These are phyloP conservation scores for Aporophyla nigra DNA, from an alignment of 2,888 invertebrate species.

Conservation along the genomic window DNA sequence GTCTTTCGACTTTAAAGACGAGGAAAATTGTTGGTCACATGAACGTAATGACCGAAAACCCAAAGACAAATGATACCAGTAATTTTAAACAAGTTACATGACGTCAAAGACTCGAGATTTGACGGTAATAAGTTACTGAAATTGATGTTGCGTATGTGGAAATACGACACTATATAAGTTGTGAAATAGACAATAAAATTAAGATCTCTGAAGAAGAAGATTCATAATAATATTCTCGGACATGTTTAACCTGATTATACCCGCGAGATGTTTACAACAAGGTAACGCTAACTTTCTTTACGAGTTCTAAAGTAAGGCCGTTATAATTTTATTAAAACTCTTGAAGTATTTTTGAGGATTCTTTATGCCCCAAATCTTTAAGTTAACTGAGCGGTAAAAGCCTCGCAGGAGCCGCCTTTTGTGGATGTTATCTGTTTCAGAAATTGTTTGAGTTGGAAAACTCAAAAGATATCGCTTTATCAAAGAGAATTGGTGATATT, in stretches of 20 bases:
- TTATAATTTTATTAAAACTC: conserved; percentile 60
- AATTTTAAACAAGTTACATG: conserved; percentile 47
- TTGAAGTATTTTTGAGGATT: conserved; percentile 60
- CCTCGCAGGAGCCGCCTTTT: conserved; percentile 43
- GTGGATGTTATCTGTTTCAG: conserved; percentile 58
- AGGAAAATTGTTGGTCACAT: conserved; percentile 55
- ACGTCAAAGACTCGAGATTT: conserved; percentile 55
- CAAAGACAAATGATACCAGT: conserved; percentile 35
- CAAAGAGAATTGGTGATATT: conserved; percentile 59
- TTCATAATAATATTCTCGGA: conserved; percentile 25
- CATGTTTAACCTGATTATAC: conserved; percentile 24
- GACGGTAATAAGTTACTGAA: conserved; percentile 55
- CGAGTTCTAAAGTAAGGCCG: conserved; percentile 45
- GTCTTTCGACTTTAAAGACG: conserved; percentile 60
- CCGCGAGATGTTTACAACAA: conserved; percentile 40
- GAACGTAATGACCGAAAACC: conserved; percentile 21
- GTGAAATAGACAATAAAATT: conserved; percentile 6
- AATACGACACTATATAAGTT: conserved; percentile 10
- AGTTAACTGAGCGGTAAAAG: conserved; percentile 59
- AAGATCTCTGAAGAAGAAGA: not conserved
- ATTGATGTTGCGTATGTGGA: conserved; percentile 25
- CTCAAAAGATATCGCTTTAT: conserved; percentile 52
- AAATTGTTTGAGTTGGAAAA: conserved; percentile 58
- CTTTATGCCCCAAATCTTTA: conserved; percentile 58
- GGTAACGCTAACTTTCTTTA: conserved; percentile 54